These are phyloP conservation scores for Elaphurus davidianus DNA, from an alignment of 2,113 vertebrate species.

Conservation along the genomic window DNA sequence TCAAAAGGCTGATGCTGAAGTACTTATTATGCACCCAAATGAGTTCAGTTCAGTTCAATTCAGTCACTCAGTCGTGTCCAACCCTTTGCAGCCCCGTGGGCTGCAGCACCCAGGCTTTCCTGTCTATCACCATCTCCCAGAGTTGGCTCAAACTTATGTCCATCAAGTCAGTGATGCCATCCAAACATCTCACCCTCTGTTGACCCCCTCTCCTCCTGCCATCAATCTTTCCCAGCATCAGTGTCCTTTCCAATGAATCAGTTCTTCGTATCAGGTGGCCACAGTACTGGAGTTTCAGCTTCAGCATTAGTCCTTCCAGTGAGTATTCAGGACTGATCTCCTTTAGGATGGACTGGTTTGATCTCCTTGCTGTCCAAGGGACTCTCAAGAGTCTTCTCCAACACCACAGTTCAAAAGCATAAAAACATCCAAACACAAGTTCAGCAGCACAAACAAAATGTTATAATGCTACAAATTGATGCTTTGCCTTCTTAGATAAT, in stretches of 20 bases:
- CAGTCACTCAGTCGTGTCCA: background rate
- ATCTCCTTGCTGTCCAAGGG: background rate
- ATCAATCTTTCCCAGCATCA: background rate
- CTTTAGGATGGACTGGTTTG: background rate
- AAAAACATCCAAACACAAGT: background rate
- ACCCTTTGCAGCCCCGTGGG: background rate
- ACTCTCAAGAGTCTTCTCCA: background rate
- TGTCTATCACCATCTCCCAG: background rate
- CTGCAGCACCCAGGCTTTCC: background rate
- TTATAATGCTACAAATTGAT: background rate
- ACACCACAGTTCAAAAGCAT: background rate
- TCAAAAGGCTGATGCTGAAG: background rate
- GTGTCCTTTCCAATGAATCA: background rate
- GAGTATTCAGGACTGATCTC: background rate
- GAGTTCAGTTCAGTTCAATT: background rate
- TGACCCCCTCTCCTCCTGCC: background rate
- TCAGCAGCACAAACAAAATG: conserved; percentile 1
- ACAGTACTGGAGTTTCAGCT: background rate
- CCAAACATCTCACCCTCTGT: background rate
- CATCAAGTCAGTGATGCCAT: background rate
- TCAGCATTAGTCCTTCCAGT: background rate
- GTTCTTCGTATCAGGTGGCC: background rate
- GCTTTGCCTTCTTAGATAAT: conserved; percentile 38
- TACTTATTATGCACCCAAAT: background rate
- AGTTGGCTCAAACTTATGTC: background rate